Evolutionary conservation across 2,888 invertebrate genomes (phyloP), one percentile per base, ranked within the genome.

Genomic region (Odontocerum albicorne): DNA sequence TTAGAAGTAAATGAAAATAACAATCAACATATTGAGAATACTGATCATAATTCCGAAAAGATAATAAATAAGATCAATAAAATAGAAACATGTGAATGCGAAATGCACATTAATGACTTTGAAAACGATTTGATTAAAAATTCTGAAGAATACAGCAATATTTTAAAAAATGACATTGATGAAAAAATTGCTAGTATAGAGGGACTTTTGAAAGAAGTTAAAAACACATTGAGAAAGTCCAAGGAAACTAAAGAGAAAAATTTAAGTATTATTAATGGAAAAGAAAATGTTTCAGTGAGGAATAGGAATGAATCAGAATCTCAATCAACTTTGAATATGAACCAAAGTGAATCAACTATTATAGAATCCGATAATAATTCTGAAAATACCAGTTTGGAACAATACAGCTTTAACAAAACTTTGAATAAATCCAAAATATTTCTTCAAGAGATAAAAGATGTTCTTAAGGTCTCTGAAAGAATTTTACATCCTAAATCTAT

Each of bases 151-250:
- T 56, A 50, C 13, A 43, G 31, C 16, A 33, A 35, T 43, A 21
- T 55, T 16, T 75, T 77, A 40, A 67, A 69, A 51, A 74, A 73
- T 66, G 77, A 78, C 64, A 77, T 77, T 44, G 74, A 74, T 1
- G 77, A 76, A 61, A 78, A 78, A 65, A 61, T 77, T 1, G 74
- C 77, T 21, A 74, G 71, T 54, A 76, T 78, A 74, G 75, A 76
- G 59, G 77, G 75, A 59, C 65, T 77, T 45, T 63, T 77, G 0
- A 72, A 72, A 44, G 77, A 77, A 61, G 77, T 77, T 1, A 77
- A 77, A 61, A 67, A 68, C 50, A 73, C 76, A 12, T 66, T 77
- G 43, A 75, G 75, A 64, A 74, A 51, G 70, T 62, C 77, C 73
- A 12, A 70, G 66, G 58, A 71, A 73, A 62, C 75, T 75, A 16